These are phyloP conservation scores for Corythornis madagascariensis DNA, from an alignment of 2,113 vertebrate species.

Conservation along the genomic window DNA sequence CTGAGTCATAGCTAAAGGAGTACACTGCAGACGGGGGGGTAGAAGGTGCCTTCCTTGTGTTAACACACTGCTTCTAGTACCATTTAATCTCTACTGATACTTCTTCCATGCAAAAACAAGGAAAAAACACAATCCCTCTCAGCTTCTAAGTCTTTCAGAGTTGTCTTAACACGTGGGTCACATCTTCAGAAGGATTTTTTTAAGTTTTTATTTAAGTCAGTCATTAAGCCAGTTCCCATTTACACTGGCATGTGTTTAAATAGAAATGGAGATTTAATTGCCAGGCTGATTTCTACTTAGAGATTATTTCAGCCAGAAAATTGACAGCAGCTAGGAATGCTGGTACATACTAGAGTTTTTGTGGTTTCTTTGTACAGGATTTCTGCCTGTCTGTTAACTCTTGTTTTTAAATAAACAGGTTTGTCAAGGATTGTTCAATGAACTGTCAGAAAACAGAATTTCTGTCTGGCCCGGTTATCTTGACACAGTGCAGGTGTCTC, in stretches of 20 bases:
- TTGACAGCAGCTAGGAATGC: neutral
- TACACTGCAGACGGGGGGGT: neutral
- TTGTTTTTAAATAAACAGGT: slow-evolving; percentile 75
- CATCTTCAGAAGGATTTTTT: neutral
- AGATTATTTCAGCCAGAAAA: neutral
- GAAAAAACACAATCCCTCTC: neutral
- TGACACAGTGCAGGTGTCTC: slow-evolving; percentile 78
- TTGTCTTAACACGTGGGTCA: fast-evolving
- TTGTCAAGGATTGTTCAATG: slow-evolving; percentile 87
- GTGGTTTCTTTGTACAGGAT: neutral
- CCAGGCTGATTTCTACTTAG: neutral
- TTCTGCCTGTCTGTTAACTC: neutral
- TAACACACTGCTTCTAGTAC: neutral
- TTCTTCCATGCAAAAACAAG: neutral
- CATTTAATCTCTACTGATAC: neutral
- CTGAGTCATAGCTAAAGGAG: neutral
- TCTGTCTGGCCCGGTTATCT: slow-evolving; percentile 93
- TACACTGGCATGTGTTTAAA: neutral
- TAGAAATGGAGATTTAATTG: neutral
- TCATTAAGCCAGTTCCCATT: neutral
- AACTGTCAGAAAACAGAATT: slow-evolving; percentile 85
- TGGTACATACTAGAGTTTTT: neutral
- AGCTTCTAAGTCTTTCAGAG: neutral
- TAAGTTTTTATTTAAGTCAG: neutral
- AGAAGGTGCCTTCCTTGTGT: neutral